Conservation (phyloP, 2,797 vertebrate genomes). For the Siniperca obscura region DNA sequence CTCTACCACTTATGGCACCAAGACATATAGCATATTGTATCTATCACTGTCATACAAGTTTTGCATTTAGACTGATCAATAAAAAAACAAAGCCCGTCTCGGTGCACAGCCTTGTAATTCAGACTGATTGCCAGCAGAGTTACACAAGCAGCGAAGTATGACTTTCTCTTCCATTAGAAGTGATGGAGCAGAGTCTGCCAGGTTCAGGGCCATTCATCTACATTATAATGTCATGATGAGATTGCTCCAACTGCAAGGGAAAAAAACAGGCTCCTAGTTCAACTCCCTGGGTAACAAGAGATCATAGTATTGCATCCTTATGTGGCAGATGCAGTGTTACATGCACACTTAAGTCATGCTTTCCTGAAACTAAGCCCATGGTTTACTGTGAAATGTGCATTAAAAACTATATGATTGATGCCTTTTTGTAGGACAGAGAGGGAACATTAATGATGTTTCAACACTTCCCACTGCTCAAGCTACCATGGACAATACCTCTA, state of each 20-base stretch:
- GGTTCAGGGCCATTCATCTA: slow-evolving; percentile 65
- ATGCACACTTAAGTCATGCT: slow-evolving; percentile 13
- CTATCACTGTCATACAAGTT: slow-evolving; percentile 25
- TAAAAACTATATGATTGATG: slow-evolving; percentile 2
- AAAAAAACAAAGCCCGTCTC: slow-evolving; percentile 37
- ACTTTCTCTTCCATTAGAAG: slow-evolving; percentile 63
- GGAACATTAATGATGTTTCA: slow-evolving; percentile 16
- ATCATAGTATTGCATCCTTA: slow-evolving; percentile 56
- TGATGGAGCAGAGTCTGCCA: slow-evolving; percentile 64
- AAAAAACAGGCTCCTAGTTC: slow-evolving; percentile 51
- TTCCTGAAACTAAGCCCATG: slow-evolving; percentile 17
- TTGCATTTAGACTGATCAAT: slow-evolving; percentile 39
- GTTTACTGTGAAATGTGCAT: slow-evolving; percentile 18
- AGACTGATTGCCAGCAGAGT: slow-evolving; percentile 60
- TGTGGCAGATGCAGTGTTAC: slow-evolving; percentile 37
- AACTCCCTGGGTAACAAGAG: slow-evolving; percentile 63
- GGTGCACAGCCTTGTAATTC: slow-evolving; percentile 48
- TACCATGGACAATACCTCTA: neutral
- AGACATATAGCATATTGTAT: neutral
- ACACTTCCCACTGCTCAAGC: neutral
- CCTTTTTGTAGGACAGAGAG: neutral
- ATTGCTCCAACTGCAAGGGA: slow-evolving; percentile 54
- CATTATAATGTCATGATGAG: slow-evolving; percentile 75
- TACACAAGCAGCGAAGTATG: slow-evolving; percentile 73
- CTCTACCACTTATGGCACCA: slow-evolving; percentile 2